A percentile compares a stretch with the other conserved stretches of the same genome.
phyloP scores from a whole-genome alignment of 2,797 vertebrate genomes.

The Adelosebastes latens region DNA sequence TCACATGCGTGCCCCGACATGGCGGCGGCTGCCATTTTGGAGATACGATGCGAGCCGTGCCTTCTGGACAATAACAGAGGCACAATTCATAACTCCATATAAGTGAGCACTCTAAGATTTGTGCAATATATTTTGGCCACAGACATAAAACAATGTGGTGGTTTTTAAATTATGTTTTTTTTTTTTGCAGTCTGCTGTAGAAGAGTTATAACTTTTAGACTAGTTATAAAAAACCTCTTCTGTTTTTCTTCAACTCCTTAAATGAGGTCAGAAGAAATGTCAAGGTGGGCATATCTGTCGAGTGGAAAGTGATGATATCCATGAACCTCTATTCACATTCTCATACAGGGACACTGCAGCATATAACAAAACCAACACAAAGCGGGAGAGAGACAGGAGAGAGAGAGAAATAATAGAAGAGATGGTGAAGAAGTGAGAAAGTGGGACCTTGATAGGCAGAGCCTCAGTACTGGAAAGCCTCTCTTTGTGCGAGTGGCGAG shows the following conservation, averaged over 20 bases:
- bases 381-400: background rate
- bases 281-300: constrained; percentile 11
- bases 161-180: background rate
- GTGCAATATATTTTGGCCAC: background rate
- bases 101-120: background rate
- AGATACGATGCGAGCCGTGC: constrained; percentile 27
- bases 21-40: constrained; percentile 81
- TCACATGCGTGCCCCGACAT: constrained; percentile 66
- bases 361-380: constrained; percentile 6
- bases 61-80: constrained; percentile 11
- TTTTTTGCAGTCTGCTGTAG: background rate
- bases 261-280: constrained; percentile 23
- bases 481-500: constrained; percentile 52
- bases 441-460: constrained; percentile 26
- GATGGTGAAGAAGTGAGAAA: constrained; percentile 21
- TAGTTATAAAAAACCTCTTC: background rate
- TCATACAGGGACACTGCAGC: constrained; percentile 16
- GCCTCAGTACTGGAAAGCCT: constrained; percentile 53
- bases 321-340: background rate
- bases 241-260: background rate
- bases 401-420: constrained; percentile 29
- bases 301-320: constrained; percentile 27
- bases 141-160: background rate
- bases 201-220: background rate
- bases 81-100: background rate